phyloP scores from a whole-genome alignment of 2,113 vertebrate genomes.

The Dasyurus viverrinus region DNA sequence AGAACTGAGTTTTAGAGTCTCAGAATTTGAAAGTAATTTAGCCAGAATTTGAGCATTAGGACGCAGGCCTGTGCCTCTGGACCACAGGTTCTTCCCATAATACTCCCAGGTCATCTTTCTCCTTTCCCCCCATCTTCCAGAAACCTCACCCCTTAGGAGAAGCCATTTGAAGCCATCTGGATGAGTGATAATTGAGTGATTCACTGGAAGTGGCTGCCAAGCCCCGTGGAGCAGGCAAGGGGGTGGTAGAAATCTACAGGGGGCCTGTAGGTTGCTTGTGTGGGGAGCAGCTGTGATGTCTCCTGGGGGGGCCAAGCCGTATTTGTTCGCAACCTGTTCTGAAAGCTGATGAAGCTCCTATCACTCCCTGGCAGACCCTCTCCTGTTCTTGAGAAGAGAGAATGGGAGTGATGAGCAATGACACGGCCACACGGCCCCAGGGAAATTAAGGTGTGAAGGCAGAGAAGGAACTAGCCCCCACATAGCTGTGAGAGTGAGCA shows the following conservation, averaged over 20 bases:
- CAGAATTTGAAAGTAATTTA: not conserved
- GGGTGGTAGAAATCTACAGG: not conserved
- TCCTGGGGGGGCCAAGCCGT: not conserved
- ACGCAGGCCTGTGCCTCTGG: not conserved
- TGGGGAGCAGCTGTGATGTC: not conserved
- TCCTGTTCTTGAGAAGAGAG: not conserved
- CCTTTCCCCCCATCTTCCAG: not conserved
- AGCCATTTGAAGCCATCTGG: not conserved
- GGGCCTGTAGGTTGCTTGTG: not conserved
- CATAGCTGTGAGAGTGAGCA: not conserved
- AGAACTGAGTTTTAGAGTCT: not conserved
- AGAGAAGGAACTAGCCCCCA: not conserved
- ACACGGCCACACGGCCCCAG: accelerated
- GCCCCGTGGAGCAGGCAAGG: not conserved
- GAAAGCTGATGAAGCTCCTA: not conserved
- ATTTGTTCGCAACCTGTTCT: not conserved
- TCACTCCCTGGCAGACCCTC: not conserved
- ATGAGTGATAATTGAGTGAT: not conserved
- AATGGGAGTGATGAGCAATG: not conserved
- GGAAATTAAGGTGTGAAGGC: not conserved
- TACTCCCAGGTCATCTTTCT: not conserved
- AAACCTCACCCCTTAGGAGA: not conserved
- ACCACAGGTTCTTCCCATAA: not conserved
- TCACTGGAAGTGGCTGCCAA: not conserved
- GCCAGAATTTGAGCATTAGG: not conserved